These are phyloP conservation scores for Battus philenor DNA, from an alignment of 1,140 invertebrate species.

Conservation along the genomic window DNA sequence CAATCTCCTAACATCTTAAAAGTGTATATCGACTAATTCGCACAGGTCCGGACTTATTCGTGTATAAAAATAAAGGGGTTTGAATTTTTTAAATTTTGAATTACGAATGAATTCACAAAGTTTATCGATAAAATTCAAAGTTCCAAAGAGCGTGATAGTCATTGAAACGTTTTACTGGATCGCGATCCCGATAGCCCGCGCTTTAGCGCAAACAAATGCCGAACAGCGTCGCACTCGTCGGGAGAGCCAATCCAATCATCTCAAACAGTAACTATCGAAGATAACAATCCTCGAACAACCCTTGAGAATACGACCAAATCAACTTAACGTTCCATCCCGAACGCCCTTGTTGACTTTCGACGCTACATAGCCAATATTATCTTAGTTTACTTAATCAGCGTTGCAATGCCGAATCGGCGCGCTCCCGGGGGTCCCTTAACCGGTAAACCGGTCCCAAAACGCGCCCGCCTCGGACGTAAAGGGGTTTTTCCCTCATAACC, in stretches of 20 bases:
- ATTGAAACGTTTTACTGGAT: constrained; percentile 8
- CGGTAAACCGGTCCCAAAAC: constrained; percentile 52
- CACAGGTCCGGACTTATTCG: too few species aligned
- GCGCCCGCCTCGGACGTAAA: constrained; percentile 34
- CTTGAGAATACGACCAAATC: constrained; percentile 65
- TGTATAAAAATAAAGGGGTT: too few species aligned
- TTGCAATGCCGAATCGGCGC: constrained; percentile 47
- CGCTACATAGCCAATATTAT: constrained; percentile 63
- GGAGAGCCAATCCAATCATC: constrained; percentile 65
- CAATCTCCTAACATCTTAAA: too few species aligned
- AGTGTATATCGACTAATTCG: too few species aligned
- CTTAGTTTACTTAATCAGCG: constrained; percentile 73
- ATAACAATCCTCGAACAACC: constrained; percentile 62
- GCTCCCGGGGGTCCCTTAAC: constrained; percentile 56
- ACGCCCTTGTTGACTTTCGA: constrained; percentile 69
- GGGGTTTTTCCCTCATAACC: constrained; percentile 58
- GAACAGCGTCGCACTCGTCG: constrained; percentile 43
- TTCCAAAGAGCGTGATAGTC: too few species aligned
- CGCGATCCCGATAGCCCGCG: constrained; percentile 23
- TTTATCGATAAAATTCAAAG: too few species aligned
- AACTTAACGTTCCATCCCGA: constrained; percentile 60
- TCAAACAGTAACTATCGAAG: constrained; percentile 64
- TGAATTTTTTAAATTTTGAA: too few species aligned
- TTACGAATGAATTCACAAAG: too few species aligned
- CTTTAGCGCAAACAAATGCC: constrained; percentile 23